Base-by-base conservation (phyloP, 2,888 invertebrate genomes). In the Dione juno region DNA sequence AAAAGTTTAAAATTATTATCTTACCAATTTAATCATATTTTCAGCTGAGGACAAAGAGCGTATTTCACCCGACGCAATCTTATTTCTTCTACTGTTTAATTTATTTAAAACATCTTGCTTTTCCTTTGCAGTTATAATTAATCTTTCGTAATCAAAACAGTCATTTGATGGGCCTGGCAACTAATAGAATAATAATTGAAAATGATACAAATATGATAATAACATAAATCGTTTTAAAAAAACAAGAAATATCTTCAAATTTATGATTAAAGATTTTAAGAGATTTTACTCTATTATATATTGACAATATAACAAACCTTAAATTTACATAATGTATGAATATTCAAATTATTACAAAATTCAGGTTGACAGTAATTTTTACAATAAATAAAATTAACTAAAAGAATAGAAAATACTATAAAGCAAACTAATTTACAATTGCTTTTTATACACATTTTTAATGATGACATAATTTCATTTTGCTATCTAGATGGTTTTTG, bases 11-110 rank as follows among this genome's bases (percentile, higher is more conserved):
- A 35, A 45, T n/a, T 5, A 11, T 61, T 61, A 45, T 61, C 61
- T 82, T 81, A 92, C 92, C 89, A 92, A 77, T 84, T 87, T 88
- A 59, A 82, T 73, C 89, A 93, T 90, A 76, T 86, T 85, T 37
- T 80, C 84, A 0, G 92, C 87, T 1, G 90, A 50, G 0, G 89
- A 86, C 50, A 89, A 78, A 0, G 92, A 92, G 35, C 86, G 82
- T 14, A 92, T 84, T 65, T 88, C 88, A 1, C 92, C 92, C 0
- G 84, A 78, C 5, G 92, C 90, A 35, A 93, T 84, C 81, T 89
- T 90, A 76, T 89, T 88, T 54, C 92, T 83, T 16, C 92, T 83
- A 48, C 77, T 82, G 74, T 93, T 93, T 69, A 93, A 83, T 84
- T 90, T 92, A 57, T 90, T 80, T 63, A 93, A 75, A 69, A 93